Evolutionary conservation across 2,888 invertebrate species (phyloP).

Genomic region (Scaptomyza cyrtandrae): DNA sequence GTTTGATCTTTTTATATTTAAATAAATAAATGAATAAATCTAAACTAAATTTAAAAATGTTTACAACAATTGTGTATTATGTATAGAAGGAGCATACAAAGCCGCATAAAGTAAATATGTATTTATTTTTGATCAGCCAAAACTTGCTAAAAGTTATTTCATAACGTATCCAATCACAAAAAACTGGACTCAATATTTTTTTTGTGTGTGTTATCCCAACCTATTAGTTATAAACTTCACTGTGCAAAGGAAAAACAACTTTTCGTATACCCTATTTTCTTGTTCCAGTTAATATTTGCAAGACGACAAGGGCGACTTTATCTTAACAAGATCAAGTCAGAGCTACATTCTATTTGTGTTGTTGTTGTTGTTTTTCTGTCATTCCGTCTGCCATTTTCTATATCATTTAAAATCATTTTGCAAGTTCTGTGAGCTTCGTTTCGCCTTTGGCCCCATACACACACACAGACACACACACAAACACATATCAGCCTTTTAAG

Average conservation of each 20-base stretch:
- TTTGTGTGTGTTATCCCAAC: no score
- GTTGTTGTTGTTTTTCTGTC: conserved; percentile 13
- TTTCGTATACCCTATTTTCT: conserved; percentile 15
- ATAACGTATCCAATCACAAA: no score
- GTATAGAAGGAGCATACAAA: no score
- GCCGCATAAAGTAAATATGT: no score
- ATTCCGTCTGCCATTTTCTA: conserved; percentile 40
- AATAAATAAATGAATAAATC: no score
- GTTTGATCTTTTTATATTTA: no score
- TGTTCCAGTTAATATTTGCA: conserved; percentile 50
- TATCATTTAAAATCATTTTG: conserved; percentile 69
- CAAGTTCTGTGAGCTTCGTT: conserved; percentile 62
- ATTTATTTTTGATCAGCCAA: no score
- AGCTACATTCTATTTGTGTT: conserved; percentile 14
- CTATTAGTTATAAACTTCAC: neutral
- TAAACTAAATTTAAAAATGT: no score
- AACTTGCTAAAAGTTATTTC: no score
- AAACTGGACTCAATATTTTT: no score
- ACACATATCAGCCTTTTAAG: conserved; percentile 8
- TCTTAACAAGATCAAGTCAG: conserved; percentile 65
- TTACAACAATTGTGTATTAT: no score
- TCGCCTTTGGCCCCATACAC: conserved; percentile 22
- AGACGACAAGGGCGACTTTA: conserved; percentile 43
- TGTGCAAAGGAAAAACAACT: neutral
- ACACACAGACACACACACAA: neutral